These are phyloP conservation scores for Ichneumon xanthorius DNA, from an alignment of 2,888 invertebrate species.

Conservation along the genomic window DNA sequence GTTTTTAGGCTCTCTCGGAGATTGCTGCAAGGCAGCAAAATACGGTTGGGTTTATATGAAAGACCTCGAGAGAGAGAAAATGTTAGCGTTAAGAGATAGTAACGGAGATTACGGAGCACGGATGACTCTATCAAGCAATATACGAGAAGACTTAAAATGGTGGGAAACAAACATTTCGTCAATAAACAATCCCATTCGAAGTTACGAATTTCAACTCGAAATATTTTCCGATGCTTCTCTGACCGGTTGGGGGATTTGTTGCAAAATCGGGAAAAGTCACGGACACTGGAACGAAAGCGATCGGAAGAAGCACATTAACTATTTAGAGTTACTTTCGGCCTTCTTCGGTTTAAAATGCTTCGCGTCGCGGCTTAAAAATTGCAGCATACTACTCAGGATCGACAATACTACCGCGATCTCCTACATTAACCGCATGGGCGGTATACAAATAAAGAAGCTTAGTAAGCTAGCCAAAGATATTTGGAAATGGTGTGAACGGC, in stretches of 20 bases:
- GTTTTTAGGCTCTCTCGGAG: constrained; percentile 39
- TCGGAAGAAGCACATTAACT: constrained; percentile 52
- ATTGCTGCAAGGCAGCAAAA: constrained; percentile 50
- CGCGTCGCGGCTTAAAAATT: constrained; percentile 33
- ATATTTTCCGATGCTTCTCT: constrained; percentile 30
- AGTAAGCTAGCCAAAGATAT: constrained; percentile 51
- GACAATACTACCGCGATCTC: constrained; percentile 64
- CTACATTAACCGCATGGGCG: constrained; percentile 64
- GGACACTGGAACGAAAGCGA: constrained; percentile 46
- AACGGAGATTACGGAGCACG: constrained; percentile 41
- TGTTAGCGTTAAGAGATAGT: constrained; percentile 35
- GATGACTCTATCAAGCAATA: constrained; percentile 42
- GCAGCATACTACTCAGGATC: constrained; percentile 50
- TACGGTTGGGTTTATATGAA: constrained; percentile 55
- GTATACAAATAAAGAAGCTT: constrained; percentile 37
- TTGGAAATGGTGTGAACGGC: constrained; percentile 62
- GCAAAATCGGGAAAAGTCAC: constrained; percentile 21
- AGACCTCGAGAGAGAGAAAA: constrained; percentile 52
- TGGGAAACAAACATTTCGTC: constrained; percentile 35
- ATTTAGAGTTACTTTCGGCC: constrained; percentile 55
- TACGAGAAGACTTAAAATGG: constrained; percentile 43
- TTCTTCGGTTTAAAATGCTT: constrained; percentile 64
- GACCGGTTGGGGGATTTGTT: constrained; percentile 34
- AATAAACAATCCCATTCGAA: constrained; percentile 1
- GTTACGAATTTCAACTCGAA: background rate